phyloP scores from a whole-genome alignment of 2,113 vertebrate genomes.

The Martes martes region DNA sequence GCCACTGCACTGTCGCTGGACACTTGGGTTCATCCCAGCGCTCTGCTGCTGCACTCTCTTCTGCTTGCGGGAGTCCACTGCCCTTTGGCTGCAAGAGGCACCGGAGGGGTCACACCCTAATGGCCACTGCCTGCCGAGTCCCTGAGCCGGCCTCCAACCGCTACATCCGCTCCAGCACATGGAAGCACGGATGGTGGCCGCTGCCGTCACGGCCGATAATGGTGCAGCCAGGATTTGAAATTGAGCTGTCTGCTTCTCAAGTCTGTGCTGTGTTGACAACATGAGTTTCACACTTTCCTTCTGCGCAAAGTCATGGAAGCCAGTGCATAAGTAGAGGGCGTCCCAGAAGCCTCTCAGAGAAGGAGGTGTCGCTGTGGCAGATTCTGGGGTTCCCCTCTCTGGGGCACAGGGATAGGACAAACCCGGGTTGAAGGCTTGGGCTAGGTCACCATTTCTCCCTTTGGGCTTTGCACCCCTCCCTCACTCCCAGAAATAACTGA shows the following conservation, averaged over 20 bases:
- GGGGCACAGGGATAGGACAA: background rate
- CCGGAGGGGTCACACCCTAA: background rate
- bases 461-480: background rate
- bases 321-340: background rate
- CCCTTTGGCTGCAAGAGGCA: background rate
- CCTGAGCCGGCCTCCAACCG: background rate
- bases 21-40: background rate
- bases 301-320: background rate
- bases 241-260: background rate
- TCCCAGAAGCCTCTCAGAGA: background rate
- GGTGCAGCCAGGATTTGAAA: background rate
- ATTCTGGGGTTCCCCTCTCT: background rate
- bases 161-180: accelerated
- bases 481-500: background rate
- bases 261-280: background rate
- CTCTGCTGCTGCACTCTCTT: background rate
- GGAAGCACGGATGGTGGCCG: accelerated
- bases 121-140: background rate
- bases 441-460: background rate
- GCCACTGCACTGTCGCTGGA: background rate
- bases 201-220: accelerated
- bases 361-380: background rate
- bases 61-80: background rate
- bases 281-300: background rate
- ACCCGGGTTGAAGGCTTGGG: background rate